Base-by-base conservation (phyloP, 2,797 vertebrate genomes). In the Mallotus villosus region DNA sequence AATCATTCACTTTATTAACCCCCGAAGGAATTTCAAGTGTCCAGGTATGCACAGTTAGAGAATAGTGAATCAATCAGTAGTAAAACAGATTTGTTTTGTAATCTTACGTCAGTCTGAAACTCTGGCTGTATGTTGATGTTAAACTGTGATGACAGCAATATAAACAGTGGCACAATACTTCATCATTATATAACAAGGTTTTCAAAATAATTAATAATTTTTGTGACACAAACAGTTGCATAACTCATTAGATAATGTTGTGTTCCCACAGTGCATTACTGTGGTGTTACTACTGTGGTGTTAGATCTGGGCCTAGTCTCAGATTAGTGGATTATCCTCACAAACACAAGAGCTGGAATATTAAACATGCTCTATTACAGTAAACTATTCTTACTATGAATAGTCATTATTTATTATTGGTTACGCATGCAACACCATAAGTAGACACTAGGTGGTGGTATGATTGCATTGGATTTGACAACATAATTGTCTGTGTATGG, bases 401-500 rank as follows among this genome's bases (percentile, higher is more conserved):
- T 17, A 1, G 2, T 12, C 9, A 11, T 29, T 8, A 11, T 29
- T 8, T 41, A 34, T 5, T 34, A 34, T 34, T 34, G 32, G 6
- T 0, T 61, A 14, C 14, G 2, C 5, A 1, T 82, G 78, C 46
- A 83, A 58, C 82, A 65, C 72, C 51, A 2, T 12, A 0, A 2
- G 67, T 11, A 0, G 75, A 46, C 90, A 82, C 82, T 72, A 80
- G 89, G 71, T 83, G 87, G 86, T 75, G 78, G 86, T 81, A 65
- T 46, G 12, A n/a, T 12, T 17, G 16, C 46, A 17, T 2, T 51
- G 3, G 46, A 12, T 51, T 51, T 17, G 14, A 46, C 14, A 46
- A 46, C 14, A 14, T 46, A 27, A 27, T 46, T 14, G 7, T 46
- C 41, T 46, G 41, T 27, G 25, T 27, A 46, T 46, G 41, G 14